Percentiles rank a stretch among this genome's conserved stretches.
Conservation (phyloP, 2,113 vertebrate species). For the Sterna hirundo region DNA sequence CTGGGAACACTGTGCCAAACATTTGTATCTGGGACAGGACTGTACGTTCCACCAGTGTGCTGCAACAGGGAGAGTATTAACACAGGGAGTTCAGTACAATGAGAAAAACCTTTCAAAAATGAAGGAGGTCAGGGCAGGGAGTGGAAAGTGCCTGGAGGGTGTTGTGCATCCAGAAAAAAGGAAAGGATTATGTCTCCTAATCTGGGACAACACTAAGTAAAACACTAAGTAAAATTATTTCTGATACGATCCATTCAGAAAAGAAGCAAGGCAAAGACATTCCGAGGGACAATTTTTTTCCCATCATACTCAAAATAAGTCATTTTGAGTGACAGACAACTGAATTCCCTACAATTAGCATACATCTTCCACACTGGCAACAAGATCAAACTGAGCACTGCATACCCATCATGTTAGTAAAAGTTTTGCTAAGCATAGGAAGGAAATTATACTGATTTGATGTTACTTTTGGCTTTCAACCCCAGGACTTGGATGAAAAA, state of each 20-base stretch:
- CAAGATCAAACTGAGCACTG: not conserved
- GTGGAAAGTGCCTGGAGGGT: not conserved
- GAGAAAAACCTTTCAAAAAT: slow-evolving; percentile 1
- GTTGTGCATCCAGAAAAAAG: not conserved
- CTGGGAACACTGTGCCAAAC: slow-evolving; percentile 54
- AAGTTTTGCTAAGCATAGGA: slow-evolving; percentile 13
- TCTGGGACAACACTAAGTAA: not conserved
- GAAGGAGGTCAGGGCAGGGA: not conserved
- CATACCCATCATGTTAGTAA: not conserved
- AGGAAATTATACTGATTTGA: slow-evolving; percentile 38
- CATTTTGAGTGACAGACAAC: not conserved
- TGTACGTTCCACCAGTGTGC: slow-evolving; percentile 47
- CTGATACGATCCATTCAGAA: not conserved
- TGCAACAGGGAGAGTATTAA: slow-evolving; percentile 8
- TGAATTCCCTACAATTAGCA: not conserved
- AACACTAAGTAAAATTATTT: not conserved
- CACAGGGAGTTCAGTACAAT: not conserved
- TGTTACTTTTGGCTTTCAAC: slow-evolving; percentile 34
- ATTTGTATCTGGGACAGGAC: slow-evolving; percentile 51
- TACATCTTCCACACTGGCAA: not conserved
- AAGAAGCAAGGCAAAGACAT: not conserved
- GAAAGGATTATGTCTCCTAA: not conserved
- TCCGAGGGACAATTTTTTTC: not conserved
- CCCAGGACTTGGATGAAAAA: slow-evolving; percentile 10
- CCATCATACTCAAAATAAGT: not conserved